Percentiles rank a stretch among this genome's conserved stretches.
Evolutionary conservation across 2,113 vertebrate genomes (phyloP).

Genomic region (Ceyx melanurus): DNA sequence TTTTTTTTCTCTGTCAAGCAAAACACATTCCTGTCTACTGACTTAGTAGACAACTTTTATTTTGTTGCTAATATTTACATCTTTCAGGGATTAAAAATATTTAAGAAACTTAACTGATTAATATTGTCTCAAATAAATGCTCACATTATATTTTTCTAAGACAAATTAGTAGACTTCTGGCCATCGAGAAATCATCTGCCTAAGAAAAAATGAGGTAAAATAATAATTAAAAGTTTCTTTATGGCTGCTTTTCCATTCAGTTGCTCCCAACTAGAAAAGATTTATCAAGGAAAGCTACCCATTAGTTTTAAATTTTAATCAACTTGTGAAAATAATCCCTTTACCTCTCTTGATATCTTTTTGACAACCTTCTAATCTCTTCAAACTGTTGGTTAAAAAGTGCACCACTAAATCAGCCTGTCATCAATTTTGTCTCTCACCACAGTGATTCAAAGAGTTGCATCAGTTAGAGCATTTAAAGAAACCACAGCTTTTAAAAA

Average conservation of each 20-base stretch:
- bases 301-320: slow-evolving; percentile 51
- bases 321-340: slow-evolving; percentile 51
- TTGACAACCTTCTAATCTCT: slow-evolving; percentile 60
- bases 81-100: slow-evolving; percentile 33
- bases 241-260: slow-evolving; percentile 3
- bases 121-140: slow-evolving; percentile 24
- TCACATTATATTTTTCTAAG: slow-evolving; percentile 29
- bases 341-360: slow-evolving; percentile 56
- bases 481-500: slow-evolving; percentile 63
- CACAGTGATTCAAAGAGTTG: slow-evolving; percentile 52
- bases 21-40: slow-evolving; percentile 7
- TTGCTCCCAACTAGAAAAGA: not conserved
- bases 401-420: slow-evolving; percentile 55
- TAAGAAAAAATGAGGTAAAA: not conserved
- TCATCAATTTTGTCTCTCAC: slow-evolving; percentile 70
- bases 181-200: slow-evolving; percentile 1
- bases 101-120: slow-evolving; percentile 33
- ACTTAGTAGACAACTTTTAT: slow-evolving; percentile 14
- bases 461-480: slow-evolving; percentile 49
- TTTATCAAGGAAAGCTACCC: slow-evolving; percentile 14
- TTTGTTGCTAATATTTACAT: slow-evolving; percentile 42
- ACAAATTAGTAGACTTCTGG: slow-evolving; percentile 13
- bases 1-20: slow-evolving; percentile 33
- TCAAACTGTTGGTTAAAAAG: slow-evolving; percentile 63
- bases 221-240: slow-evolving; percentile 19